Evolutionary conservation across 2,888 invertebrate genomes (phyloP), one percentile per base, ranked within the genome.

Genomic region (Drosophila antonietae): DNA sequence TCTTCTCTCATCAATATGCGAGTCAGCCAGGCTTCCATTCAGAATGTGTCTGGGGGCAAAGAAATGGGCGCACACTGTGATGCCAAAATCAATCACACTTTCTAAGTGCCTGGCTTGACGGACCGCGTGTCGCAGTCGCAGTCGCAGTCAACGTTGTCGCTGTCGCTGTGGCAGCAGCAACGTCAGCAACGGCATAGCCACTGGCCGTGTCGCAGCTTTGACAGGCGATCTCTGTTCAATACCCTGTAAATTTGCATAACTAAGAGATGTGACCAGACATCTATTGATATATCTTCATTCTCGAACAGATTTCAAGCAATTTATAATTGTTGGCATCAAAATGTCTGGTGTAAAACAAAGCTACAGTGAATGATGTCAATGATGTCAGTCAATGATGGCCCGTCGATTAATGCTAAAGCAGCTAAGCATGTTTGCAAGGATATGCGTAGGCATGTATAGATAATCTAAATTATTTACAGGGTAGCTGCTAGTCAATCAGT

Each of bases 51-150:
- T 78, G 86, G 72, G 57, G 62, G 61, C 67, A 78, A 74, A 71
- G 83, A 88, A 90, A 89, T 87, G 85, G 82, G 87, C 81, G 83
- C 89, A 85, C 82, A 75, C 72, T 76, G 83, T 76, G 83, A 81
- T 83, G 89, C 84, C 85, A 82, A 83, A 90, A 90, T 91, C 89
- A 90, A 91, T 90, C 89, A 88, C 87, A 90, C 90, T 91, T 91
- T 91, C 91, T 89, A 89, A 85, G 88, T 81, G 81, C 67, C 68
- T 52, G 57, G 52, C 77, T 23, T 39, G 23, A 39, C 53, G 53
- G 57, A 57, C 68, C 43, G 63, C 56, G 47, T 69, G 63, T 65
- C 65, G 66, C 66, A 31, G 81, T 68, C 64, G 61, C 52, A 15
- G 53, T 39, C 43, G 33, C 47, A 9, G 44, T 20, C 15, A 35